Evolutionary conservation across 2,113 vertebrate genomes (phyloP), one percentile per base, ranked within the genome.

Genomic region (Propithecus coquereli): DNA sequence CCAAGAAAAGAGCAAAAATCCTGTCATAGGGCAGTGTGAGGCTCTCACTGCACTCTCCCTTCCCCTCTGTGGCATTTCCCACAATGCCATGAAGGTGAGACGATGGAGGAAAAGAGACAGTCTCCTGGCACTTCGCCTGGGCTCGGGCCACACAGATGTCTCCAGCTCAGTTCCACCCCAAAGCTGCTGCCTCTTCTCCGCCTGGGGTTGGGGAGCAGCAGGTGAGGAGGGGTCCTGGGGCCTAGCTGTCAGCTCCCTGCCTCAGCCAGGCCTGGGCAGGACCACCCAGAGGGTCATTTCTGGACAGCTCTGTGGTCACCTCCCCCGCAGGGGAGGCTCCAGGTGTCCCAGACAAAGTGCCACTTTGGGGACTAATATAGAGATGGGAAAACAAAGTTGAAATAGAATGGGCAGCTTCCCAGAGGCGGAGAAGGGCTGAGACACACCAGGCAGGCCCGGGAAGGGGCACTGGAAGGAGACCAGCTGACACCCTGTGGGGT

Each of bases 281-380:
- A 77, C 70, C 63, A 71, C 79, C 73, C 59, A 50, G 45, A 59
- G 16, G 91, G 65, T 83, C 91, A 86, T 74, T 95, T 95, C 93
- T 82, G 91, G 92, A 57, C 63, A 87, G 82, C 12, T 81, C 87
- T 88, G 92, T n/a, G 89, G 91, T 66, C 52, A 27, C 52, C 59
- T 45, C 74, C 77, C 30, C 74, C 0, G 0, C 76, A 43, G 73
- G n/a, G 73, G 70, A 71, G 37, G 88, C 54, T 74, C 50, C 52
- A 96, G 90, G 95, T 96, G 86, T 77, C 85, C 82, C 94, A 96
- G 81, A 96, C 90, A 76, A 95, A 83, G 91, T 92, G 45, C 88
- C 93, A 94, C 68, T 94, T 94, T 90, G 27, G 63, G 65, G 80
- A 94, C 95, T 70, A 45, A 81, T 40, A 77, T 81, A 89, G 97